Evolutionary conservation across 64 coral and sea anemone species (phyloP).

Genomic region (Porites australiensis): DNA sequence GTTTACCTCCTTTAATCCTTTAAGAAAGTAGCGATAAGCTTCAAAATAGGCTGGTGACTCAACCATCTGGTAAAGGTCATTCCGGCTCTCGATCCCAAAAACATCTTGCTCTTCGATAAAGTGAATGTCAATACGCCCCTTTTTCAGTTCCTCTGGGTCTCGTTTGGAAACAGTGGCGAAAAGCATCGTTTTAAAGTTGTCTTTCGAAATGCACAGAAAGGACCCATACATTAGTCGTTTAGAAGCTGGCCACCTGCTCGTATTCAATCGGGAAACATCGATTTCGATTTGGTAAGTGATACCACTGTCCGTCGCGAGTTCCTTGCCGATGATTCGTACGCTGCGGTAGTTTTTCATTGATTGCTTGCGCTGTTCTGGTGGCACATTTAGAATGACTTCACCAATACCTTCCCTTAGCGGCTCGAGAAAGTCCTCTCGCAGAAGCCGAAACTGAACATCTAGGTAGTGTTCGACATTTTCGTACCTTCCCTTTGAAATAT

Average conservation of each 20-base stretch:
- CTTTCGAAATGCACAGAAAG: conserved; percentile 77
- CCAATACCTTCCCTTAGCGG: conserved; percentile 76
- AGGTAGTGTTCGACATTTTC: conserved; percentile 72
- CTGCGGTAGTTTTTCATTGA: conserved; percentile 66
- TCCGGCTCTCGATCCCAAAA: conserved; percentile 42
- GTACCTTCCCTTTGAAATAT: conserved; percentile 69
- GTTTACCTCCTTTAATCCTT: conserved; percentile 55
- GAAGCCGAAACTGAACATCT: conserved; percentile 81
- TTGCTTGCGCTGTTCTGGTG: conserved; percentile 54
- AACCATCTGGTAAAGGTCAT: conserved; percentile 30
- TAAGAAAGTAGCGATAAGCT: conserved; percentile 75
- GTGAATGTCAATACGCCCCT: background rate
- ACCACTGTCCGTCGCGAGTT: conserved; percentile 45
- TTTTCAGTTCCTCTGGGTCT: conserved; percentile 17
- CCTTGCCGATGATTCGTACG: conserved; percentile 52
- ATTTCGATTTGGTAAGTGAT: conserved; percentile 66
- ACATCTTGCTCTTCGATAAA: conserved; percentile 47
- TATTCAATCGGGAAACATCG: conserved; percentile 62
- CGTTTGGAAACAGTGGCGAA: conserved; percentile 79
- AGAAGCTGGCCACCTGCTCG: conserved; percentile 56
- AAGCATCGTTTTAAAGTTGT: conserved; percentile 77
- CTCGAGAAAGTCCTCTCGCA: conserved; percentile 81
- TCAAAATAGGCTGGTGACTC: conserved; percentile 73
- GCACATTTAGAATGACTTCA: conserved; percentile 37
- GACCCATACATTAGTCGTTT: conserved; percentile 65